phyloP scores from a whole-genome alignment of 2,888 invertebrate genomes.

The Platycheirus rosarum region DNA sequence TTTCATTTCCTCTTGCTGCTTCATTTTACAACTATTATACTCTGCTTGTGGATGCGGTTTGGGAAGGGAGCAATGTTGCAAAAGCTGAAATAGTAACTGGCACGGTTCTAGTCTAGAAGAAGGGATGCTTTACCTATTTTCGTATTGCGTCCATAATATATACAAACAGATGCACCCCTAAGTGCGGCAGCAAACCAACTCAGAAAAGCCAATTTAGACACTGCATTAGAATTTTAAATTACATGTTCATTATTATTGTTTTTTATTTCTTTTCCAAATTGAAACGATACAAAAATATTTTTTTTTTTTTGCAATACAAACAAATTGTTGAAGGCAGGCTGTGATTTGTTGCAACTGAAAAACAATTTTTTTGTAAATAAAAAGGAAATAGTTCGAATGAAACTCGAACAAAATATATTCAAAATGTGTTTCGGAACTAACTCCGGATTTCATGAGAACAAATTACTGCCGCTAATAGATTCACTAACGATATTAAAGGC shows the following conservation, averaged over 20 bases:
- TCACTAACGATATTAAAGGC: too few relatives aligned
- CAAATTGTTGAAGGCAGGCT: too few relatives aligned
- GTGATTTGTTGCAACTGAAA: too few relatives aligned
- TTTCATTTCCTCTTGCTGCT: slow-evolving; percentile 32
- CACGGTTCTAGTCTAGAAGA: neutral
- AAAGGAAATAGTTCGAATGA: too few relatives aligned
- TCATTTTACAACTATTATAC: slow-evolving; percentile 42
- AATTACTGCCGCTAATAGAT: too few relatives aligned
- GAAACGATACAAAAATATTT: neutral
- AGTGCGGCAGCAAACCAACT: neutral
- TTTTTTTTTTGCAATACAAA: neutral
- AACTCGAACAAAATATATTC: too few relatives aligned
- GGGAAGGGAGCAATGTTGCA: slow-evolving; percentile 6
- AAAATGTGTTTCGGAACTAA: too few relatives aligned
- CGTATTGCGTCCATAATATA: slow-evolving; percentile 16
- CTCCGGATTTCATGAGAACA: too few relatives aligned
- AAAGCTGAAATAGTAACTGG: slow-evolving; percentile 7
- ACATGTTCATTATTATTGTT: slow-evolving; percentile 34
- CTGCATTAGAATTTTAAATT: slow-evolving; percentile 72
- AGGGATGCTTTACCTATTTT: slow-evolving; percentile 43
- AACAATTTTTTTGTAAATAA: too few relatives aligned
- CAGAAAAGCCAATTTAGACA: slow-evolving; percentile 57
- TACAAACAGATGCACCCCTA: neutral
- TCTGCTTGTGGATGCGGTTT: neutral
- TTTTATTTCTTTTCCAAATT: slow-evolving; percentile 29